Base-by-base conservation (phyloP, 2,113 vertebrate species). In the Agapornis roseicollis region DNA sequence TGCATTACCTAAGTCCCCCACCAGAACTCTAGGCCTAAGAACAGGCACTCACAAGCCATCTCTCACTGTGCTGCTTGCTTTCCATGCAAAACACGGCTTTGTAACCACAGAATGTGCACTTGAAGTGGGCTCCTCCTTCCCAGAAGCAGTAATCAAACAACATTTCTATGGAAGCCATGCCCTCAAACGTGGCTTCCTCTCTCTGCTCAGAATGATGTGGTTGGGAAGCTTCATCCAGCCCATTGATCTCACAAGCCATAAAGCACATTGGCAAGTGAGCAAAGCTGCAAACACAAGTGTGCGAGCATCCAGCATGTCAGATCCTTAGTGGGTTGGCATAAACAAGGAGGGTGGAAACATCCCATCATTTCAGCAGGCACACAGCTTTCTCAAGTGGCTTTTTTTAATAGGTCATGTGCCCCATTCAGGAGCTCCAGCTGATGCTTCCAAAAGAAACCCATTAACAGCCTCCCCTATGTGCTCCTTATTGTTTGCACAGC, bases 391-490 rank as follows among this genome's bases (percentile, higher is more conserved):
- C 95, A 92, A 96, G 96, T 94, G 96, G 96, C 90, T 95, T 92
- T 95, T 96, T 90, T 24, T 90, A 94, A 97, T 88, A 96, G 93
- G 88, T 96, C 94, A 96, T 92, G 90, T 90, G 86, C 90, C 92
- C 91, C 88, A 92, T 95, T 96, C 96, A 92, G 88, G 86, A 95
- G 90, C 93, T 96, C 95, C 96, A 94, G 93, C 92, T 96, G 95
- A 97, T 96, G 95, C 94, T 94, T 96, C 95, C 96, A 96, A 94
- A 97, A 97, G 92, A 94, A 97, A 95, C 69, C 96, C 95, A 97
- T 96, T 97, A 96, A 95, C 77, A 96, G 96, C 60, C 83, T 97
- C 94, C 96, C 92, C 90, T 89, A 96, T 82, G 95, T 85, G 78
- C 69, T 96, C 88, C 73, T 91, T 94, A 80, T 93, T 95, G 93